Evolutionary conservation across 1,140 invertebrate genomes (phyloP), one percentile per base, ranked within the genome.

Genomic region (Drosophila pseudoananassae): DNA sequence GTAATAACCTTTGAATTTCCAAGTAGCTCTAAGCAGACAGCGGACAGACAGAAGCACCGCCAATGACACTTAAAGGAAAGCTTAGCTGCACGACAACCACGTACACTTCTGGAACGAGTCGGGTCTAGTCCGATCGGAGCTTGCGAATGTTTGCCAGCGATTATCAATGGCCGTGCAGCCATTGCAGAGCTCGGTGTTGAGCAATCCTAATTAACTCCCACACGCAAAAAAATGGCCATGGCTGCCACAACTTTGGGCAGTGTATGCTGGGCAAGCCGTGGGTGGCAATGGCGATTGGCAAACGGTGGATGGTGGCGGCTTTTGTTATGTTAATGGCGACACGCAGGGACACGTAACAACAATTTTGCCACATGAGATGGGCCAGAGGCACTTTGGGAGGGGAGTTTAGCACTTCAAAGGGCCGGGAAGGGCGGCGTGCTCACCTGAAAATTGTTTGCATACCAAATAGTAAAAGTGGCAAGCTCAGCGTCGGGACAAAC

Each of bases 1-100:
- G 79, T 89, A 89, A 88, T 88, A 88, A 77, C 83, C 84, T 89
- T 88, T 89, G 83, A 88, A 88, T 88, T 83, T 83, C 66, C 76
- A 88, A 88, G 83, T 87, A 78, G 75, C 72, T 66, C 63, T 74
- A 49, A 66, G 54, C 64, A 60, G 58, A 56, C 55, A 59, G 46
- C 47, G 58, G 45, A 61, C 63, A 69, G 66, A 56, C 51, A 56
- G 60, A 47, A 36, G 33, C 49, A 49, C n/a, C n/a, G 50, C 27
- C 72, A 63, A 36, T 78, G 83, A 88, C 83, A 76, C 83, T 87
- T 64, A 6, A 54, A 63, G 2, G 27, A 46, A 64, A 52, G 71
- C 53, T 36, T 70, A 70, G 56, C 65, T 69, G 73, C 61, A 61
- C 49, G 49, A 56, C 76, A 85, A 83, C 70, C 80, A 69, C 49